Percentiles rank a stretch among this genome's conserved stretches.
phyloP scores from a whole-genome alignment of 2,113 vertebrate genomes.

The Labeo rohita region DNA sequence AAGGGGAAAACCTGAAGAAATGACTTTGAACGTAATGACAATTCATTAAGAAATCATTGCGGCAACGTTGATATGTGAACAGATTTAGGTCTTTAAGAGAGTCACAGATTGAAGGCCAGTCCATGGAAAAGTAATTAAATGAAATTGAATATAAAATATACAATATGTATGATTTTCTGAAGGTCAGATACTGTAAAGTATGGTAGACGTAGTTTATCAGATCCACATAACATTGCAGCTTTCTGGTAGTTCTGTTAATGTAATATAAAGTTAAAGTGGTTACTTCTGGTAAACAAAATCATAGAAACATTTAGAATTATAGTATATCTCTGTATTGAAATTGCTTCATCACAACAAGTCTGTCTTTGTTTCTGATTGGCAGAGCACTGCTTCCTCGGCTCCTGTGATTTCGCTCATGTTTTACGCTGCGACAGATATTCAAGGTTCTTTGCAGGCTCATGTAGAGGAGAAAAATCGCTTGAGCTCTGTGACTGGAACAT shows the following conservation, averaged over 20 bases:
- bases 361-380: constrained; percentile 40
- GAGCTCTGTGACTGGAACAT: constrained; percentile 77
- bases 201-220: neutral
- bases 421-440: constrained; percentile 88
- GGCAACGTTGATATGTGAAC: neutral
- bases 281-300: neutral
- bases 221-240: neutral
- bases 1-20: neutral
- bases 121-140: neutral
- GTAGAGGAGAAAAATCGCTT: constrained; percentile 77
- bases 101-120: neutral
- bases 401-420: constrained; percentile 90
- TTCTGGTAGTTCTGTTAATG: neutral
- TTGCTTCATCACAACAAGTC: neutral
- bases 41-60: neutral
- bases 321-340: neutral
- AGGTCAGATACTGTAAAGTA: neutral
- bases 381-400: constrained; percentile 68
- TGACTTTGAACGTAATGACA: neutral
- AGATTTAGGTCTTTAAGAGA: neutral
- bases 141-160: neutral
- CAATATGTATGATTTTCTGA: neutral
- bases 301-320: neutral
- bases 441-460: constrained; percentile 81
- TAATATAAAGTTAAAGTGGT: neutral